Conservation (phyloP, 2,113 vertebrate species). For the Galemys pyrenaicus region DNA sequence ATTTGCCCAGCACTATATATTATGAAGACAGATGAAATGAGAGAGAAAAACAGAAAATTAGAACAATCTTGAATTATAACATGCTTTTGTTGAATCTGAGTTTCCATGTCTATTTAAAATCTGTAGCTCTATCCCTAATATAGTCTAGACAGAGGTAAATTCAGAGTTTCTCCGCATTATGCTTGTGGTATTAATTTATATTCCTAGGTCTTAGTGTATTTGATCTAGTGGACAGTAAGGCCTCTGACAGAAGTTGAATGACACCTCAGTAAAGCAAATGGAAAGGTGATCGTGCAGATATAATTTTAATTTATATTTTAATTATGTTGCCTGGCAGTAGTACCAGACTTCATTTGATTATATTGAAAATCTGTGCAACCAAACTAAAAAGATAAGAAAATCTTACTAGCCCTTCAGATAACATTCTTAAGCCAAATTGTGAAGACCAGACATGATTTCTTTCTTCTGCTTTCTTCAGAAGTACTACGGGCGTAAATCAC, state of each 20-base stretch:
- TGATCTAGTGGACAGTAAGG: background rate
- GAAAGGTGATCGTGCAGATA: background rate
- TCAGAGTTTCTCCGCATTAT: background rate
- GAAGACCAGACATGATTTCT: background rate
- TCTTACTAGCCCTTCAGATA: background rate
- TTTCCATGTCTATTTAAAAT: background rate
- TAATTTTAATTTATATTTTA: constrained; percentile 13
- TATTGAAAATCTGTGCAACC: background rate
- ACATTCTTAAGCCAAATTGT: constrained; percentile 7
- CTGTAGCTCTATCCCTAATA: background rate
- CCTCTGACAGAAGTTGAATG: background rate
- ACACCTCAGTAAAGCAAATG: background rate
- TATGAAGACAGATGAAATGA: background rate
- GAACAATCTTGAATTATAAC: background rate
- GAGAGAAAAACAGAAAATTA: background rate
- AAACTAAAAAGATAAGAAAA: background rate
- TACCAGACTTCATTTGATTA: too few species aligned
- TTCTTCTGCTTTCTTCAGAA: constrained; percentile 86
- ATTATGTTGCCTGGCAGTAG: background rate
- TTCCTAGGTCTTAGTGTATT: background rate
- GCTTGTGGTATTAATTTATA: background rate
- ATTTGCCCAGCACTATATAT: background rate
- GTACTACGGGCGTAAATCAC: constrained; percentile 97
- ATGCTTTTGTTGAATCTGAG: background rate
- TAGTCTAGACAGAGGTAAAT: background rate